Evolutionary conservation across 1,140 invertebrate genomes (phyloP), one percentile per base, ranked within the genome.

Genomic region (Lutraria rhynchaena): DNA sequence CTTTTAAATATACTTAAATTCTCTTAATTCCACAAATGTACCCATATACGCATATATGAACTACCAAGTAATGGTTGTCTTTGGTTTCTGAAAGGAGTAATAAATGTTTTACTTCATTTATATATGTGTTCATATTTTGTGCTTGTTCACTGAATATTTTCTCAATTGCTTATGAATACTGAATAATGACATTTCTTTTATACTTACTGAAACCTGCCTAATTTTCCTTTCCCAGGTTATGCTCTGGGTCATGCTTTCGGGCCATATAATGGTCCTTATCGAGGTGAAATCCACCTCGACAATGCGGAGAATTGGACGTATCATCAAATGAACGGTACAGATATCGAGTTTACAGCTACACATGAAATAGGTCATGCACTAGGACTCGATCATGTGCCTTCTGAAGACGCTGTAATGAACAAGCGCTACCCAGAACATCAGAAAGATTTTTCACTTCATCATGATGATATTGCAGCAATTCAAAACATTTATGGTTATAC

Each of bases 391-490:
- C 85, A 87, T 69, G 85, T 85, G 0, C 33, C 44, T 0, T 74
- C 78, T 31, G 31, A 15, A 0, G 55, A 29, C 5, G 65, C 86
- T 15, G 17, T 87, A 17, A 88, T 87, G 86, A 82, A 53, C 27
- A 83, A 86, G 0, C 78, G 69, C 17, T 86, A 86, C 46, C 46
- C 29, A 17, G 33, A 55, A 3, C 35, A 41, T n/a, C 55, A 35
- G 3, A 35, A 27, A 19, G 37, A 35, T 44, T 67, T 70, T 22
- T 94, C 95, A 83, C 92, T 99, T 46, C 96, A 96, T 15, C 94
- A 96, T 67, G 97, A 99, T 92, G 97, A 99, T 92, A 94, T 95
- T 65, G 94, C 94, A 81, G 97, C 95, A n/a, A 98, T 98, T 22
- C 91, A 92, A 81, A 81, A 85, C 35, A 82, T 93, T 5, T 94